These are phyloP conservation scores for Colinus virginianus DNA, from an alignment of 2,113 vertebrate species.

Conservation along the genomic window DNA sequence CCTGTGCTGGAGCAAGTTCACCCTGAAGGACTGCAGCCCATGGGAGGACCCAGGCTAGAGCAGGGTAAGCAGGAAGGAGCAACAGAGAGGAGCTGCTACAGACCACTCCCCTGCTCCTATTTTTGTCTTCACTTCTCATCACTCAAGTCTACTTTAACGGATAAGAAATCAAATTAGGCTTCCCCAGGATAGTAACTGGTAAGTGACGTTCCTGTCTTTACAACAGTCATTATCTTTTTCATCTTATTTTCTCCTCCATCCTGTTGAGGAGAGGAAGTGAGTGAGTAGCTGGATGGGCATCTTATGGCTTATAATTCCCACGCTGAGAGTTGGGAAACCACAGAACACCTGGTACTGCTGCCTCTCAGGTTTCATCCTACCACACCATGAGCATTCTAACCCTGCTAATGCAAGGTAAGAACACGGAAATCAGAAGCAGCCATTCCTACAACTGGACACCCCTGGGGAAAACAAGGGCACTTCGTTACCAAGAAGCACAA, in stretches of 20 bases:
- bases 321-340: rapidly evolving
- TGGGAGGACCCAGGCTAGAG: neutral
- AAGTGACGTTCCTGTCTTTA: neutral
- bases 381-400: neutral
- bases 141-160: neutral
- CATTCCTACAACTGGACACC: neutral
- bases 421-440: neutral
- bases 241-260: neutral
- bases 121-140: neutral
- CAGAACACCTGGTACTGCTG: neutral
- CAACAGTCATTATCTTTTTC: neutral
- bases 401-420: neutral
- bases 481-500: neutral
- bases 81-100: neutral
- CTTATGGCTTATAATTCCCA: neutral
- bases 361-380: neutral
- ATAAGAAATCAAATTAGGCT: neutral
- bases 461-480: neutral
- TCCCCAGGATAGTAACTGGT: neutral
- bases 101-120: neutral
- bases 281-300: neutral
- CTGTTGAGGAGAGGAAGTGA: neutral
- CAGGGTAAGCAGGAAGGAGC: neutral
- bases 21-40: neutral
- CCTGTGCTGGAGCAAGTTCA: neutral